These are phyloP conservation scores for Pholis gunnellus DNA, from an alignment of 2,113 vertebrate genomes.

Conservation along the genomic window DNA sequence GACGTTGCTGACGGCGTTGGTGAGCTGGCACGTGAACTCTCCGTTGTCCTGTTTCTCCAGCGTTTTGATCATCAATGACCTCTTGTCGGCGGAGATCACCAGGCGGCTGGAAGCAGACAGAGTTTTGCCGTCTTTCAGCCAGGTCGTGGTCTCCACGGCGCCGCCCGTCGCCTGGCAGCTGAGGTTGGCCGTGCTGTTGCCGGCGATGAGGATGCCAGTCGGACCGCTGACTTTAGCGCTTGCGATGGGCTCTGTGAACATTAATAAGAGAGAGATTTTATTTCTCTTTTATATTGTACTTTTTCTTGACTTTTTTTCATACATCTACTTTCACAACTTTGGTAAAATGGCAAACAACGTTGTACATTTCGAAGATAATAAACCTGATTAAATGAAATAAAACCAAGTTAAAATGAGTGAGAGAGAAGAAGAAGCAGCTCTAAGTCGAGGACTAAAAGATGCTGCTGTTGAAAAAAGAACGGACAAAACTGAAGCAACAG, in stretches of 20 bases:
- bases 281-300: neutral
- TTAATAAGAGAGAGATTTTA: accelerated
- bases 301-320: neutral
- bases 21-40: slow-evolving; percentile 62
- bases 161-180: slow-evolving; percentile 67
- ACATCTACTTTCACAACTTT: neutral
- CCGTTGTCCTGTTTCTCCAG: slow-evolving; percentile 76
- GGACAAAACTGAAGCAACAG: too few relatives aligned
- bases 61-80: slow-evolving; percentile 35
- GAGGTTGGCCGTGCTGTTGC: slow-evolving; percentile 71
- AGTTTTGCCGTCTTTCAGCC: slow-evolving; percentile 63
- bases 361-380: neutral
- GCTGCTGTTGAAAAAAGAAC: too few relatives aligned
- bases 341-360: neutral
- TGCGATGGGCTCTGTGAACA: slow-evolving; percentile 63
- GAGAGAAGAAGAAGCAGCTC: neutral
- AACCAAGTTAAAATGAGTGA: neutral
- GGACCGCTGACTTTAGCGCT: slow-evolving; percentile 49
- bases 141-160: neutral
- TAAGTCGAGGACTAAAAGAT: too few relatives aligned
- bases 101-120: slow-evolving; percentile 18
- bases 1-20: slow-evolving; percentile 44
- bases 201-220: slow-evolving; percentile 48
- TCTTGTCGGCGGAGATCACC: slow-evolving; percentile 32
- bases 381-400: neutral